These are phyloP conservation scores for Temnothorax curvispinosus DNA, from an alignment of 1,140 invertebrate genomes.

Conservation along the genomic window DNA sequence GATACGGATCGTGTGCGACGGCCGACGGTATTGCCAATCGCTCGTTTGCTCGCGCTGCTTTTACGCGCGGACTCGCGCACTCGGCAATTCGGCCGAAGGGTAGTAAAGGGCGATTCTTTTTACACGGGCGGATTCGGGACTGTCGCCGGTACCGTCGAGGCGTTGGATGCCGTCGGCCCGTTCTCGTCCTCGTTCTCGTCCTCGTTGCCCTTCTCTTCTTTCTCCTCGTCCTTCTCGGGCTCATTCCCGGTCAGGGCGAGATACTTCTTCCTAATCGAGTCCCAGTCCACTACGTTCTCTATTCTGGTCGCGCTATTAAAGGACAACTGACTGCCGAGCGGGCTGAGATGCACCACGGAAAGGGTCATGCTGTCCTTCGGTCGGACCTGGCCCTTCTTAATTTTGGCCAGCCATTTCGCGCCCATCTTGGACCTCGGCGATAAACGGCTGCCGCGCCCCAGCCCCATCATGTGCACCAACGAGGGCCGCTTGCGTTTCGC, in stretches of 20 bases:
- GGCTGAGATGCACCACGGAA: conserved; percentile 92
- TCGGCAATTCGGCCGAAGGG: neutral
- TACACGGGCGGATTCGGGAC: conserved; percentile 77
- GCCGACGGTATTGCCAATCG: neutral
- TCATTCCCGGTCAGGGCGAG: conserved; percentile 90
- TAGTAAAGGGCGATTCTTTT: conserved; percentile 8
- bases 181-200: conserved; percentile 84
- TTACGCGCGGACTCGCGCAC: neutral
- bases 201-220: conserved; percentile 85
- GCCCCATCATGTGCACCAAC: conserved; percentile 93
- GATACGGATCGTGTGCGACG: neutral
- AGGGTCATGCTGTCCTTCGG: conserved; percentile 92
- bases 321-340: conserved; percentile 92
- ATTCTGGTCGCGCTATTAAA: conserved; percentile 91
- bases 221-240: conserved; percentile 88
- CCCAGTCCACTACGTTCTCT: conserved; percentile 97
- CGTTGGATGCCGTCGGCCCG: conserved; percentile 77
- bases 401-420: conserved; percentile 94
- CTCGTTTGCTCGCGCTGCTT: conserved; percentile 34
- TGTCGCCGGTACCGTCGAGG: conserved; percentile 76
- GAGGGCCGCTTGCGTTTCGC: conserved; percentile 92
- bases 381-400: conserved; percentile 92
- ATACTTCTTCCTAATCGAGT: conserved; percentile 95
- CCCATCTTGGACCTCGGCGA: conserved; percentile 94
- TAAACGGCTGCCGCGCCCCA: conserved; percentile 89